Conservation (phyloP, 1,140 invertebrate genomes). For the Hetaerina americana region DNA sequence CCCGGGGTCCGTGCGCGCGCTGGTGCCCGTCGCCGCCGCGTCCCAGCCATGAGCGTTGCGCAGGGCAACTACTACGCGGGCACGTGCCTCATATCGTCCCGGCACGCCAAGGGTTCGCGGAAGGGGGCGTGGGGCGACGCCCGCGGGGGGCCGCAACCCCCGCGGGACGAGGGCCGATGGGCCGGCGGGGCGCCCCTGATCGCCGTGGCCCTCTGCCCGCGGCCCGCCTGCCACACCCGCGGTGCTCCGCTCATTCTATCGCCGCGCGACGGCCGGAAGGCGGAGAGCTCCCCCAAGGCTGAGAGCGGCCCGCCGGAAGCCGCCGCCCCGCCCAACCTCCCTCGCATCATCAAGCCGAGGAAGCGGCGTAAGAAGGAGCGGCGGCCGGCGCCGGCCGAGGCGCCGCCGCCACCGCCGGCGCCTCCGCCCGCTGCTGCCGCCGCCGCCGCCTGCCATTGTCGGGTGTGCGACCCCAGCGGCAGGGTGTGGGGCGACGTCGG, state of each 20-base stretch:
- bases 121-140: too few relatives aligned
- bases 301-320: conserved; percentile 19
- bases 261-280: conserved; percentile 13
- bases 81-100: not conserved
- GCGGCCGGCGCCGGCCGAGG: conserved; percentile 36
- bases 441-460: conserved; percentile 47
- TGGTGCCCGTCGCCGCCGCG: conserved; percentile 20
- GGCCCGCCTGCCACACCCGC: conserved; percentile 60
- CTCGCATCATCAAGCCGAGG: conserved; percentile 74
- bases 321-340: conserved; percentile 32
- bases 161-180: not conserved
- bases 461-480: conserved; percentile 60
- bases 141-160: not conserved
- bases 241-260: conserved; percentile 56
- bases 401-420: conserved; percentile 27
- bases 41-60: conserved; percentile 19
- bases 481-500: conserved; percentile 50
- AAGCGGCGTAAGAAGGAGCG: conserved; percentile 81
- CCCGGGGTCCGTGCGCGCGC: conserved; percentile 30
- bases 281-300: conserved; percentile 17
- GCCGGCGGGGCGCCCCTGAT: conserved; percentile 16
- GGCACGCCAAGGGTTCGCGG: not conserved
- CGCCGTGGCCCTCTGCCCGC: conserved; percentile 38
- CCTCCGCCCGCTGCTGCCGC: conserved; percentile 23
- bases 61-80: not conserved